Conservation (phyloP, 2,888 invertebrate genomes). For the Harpalus rubripes region DNA sequence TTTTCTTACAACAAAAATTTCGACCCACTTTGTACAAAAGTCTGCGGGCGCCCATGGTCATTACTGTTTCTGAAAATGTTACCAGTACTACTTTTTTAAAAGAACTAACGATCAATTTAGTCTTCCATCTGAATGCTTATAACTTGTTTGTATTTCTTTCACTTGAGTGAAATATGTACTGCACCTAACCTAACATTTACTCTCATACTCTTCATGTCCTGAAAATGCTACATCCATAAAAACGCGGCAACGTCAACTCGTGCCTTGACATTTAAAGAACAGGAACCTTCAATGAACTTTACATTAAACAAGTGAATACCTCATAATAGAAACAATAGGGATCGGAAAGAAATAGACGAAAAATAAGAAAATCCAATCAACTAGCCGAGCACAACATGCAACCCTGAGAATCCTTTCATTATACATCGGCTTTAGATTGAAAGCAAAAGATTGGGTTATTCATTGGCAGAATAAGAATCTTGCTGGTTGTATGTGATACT, state of each 20-base stretch:
- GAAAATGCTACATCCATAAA: slow-evolving; percentile 2
- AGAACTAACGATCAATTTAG: too few species aligned
- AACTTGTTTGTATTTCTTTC: too few species aligned
- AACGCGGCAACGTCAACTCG: slow-evolving; percentile 13
- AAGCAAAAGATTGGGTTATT: not conserved
- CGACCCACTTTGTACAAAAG: too few species aligned
- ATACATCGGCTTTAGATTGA: slow-evolving; percentile 23
- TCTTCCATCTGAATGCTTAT: too few species aligned
- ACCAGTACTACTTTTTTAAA: not conserved
- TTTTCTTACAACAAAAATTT: too few species aligned
- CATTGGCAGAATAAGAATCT: too few species aligned
- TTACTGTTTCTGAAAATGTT: not conserved
- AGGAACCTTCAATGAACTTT: slow-evolving; percentile 30
- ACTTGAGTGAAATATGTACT: too few species aligned
- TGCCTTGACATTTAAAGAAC: slow-evolving; percentile 55
- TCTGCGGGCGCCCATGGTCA: too few species aligned
- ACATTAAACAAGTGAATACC: slow-evolving; percentile 46
- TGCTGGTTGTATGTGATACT: too few species aligned
- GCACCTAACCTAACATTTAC: not conserved
- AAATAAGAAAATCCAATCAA: slow-evolving; percentile 42
- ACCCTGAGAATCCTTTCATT: slow-evolving; percentile 12
- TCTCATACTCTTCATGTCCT: not conserved
- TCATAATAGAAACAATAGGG: slow-evolving; percentile 43
- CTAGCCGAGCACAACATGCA: slow-evolving; percentile 20
- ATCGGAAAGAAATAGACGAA: slow-evolving; percentile 37